Conservation (phyloP, 2,797 vertebrate genomes). For the Calcarius lapponicus region DNA sequence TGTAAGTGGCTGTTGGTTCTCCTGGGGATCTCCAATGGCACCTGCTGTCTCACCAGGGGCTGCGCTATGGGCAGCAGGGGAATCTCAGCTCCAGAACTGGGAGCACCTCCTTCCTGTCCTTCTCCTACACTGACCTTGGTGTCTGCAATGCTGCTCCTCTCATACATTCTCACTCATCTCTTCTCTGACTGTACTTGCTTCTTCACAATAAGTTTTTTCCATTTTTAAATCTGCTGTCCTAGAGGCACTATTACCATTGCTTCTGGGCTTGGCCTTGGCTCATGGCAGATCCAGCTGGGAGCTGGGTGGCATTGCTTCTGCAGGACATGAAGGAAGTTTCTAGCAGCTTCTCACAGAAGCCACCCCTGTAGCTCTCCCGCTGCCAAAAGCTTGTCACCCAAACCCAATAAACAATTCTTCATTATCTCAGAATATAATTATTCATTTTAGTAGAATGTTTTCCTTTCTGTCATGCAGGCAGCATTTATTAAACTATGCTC, state of each 20-base stretch:
- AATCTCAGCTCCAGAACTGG: neutral
- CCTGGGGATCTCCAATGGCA: accelerated
- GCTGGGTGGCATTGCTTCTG: neutral
- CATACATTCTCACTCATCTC: neutral
- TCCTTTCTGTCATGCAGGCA: neutral
- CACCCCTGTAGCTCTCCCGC: accelerated
- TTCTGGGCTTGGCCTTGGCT: neutral
- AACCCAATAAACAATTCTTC: neutral
- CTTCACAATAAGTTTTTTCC: neutral
- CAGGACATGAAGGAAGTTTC: neutral
- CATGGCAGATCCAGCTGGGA: neutral
- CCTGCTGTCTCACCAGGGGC: no score
- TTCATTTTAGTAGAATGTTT: neutral
- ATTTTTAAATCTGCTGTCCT: neutral
- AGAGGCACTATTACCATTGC: no score
- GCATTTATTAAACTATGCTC: neutral
- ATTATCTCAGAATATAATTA: neutral
- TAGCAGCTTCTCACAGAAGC: neutral
- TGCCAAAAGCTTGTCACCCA: neutral
- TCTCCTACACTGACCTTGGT: neutral
- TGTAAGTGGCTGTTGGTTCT: neutral
- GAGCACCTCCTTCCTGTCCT: neutral
- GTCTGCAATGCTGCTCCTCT: neutral
- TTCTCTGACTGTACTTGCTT: neutral
- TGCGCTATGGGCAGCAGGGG: neutral